These are phyloP conservation scores for Elymnias hypermnestra DNA, from an alignment of 1,140 invertebrate species.

Conservation along the genomic window DNA sequence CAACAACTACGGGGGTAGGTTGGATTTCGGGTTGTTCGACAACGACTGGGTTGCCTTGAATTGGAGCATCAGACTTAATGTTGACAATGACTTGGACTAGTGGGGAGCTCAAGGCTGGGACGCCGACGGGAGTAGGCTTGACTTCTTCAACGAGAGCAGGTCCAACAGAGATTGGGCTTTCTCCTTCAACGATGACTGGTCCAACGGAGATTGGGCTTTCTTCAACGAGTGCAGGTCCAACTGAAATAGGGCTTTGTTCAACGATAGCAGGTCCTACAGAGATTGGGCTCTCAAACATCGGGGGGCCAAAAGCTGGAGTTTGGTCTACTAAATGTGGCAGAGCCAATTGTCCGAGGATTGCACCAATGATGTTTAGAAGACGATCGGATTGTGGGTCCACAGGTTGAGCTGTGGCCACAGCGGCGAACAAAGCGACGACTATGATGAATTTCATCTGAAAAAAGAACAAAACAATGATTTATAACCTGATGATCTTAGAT, in stretches of 20 bases:
- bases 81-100: constrained; percentile 42
- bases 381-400: not conserved
- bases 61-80: constrained; percentile 6
- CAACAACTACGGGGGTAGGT: not conserved
- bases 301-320: not conserved
- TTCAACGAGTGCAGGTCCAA: not conserved
- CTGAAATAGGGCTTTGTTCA: not conserved
- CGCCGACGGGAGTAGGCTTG: too few relatives aligned
- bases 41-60: not conserved
- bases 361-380: not conserved
- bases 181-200: constrained; percentile 2
- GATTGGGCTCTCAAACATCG: not conserved
- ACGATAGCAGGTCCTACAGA: constrained; percentile 1
- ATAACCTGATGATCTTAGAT: too few relatives aligned
- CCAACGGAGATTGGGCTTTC: constrained; percentile 1
- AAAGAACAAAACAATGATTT: not conserved
- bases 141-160: constrained; percentile 19
- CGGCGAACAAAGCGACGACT: constrained; percentile 1
- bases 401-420: not conserved
- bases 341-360: not conserved
- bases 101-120: constrained; percentile 19
- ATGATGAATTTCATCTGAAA: constrained; percentile 3
- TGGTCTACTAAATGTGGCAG: not conserved
- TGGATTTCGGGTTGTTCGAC: too few relatives aligned
- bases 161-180: constrained; percentile 9